Percentiles rank a stretch among this genome's conserved stretches.
phyloP scores from a whole-genome alignment of 2,113 vertebrate genomes.

The Plecotus auritus region DNA sequence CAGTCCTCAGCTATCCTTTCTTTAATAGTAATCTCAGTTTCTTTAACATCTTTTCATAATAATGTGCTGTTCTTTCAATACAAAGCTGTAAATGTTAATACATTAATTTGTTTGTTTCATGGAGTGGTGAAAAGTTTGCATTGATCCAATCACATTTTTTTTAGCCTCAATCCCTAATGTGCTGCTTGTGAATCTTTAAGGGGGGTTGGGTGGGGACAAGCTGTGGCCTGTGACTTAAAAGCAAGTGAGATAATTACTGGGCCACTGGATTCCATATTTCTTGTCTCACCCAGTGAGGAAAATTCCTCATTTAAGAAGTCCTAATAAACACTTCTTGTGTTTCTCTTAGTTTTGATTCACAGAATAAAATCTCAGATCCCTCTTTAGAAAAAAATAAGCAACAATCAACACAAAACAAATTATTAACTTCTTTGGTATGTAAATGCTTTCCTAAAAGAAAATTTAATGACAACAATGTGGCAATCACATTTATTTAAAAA shows the following conservation, averaged over 20 bases:
- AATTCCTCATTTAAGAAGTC: neutral
- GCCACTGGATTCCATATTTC: neutral
- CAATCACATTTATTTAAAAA: slow-evolving; percentile 10
- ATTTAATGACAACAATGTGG: slow-evolving; percentile 1
- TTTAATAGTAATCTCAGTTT: neutral
- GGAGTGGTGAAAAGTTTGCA: neutral
- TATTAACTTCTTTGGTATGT: neutral
- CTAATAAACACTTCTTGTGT: neutral
- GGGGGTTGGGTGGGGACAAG: neutral
- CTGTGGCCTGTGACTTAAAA: neutral
- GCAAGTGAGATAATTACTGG: neutral
- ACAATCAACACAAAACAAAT: neutral
- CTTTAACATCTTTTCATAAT: neutral
- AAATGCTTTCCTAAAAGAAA: neutral
- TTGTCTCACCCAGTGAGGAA: neutral
- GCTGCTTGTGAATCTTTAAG: neutral
- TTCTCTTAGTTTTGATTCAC: neutral
- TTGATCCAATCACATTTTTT: neutral
- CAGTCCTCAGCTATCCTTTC: neutral
- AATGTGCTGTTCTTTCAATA: neutral
- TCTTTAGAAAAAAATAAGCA: slow-evolving; percentile 14
- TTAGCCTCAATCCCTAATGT: neutral
- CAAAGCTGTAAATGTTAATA: neutral
- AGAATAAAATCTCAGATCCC: slow-evolving; percentile 13
- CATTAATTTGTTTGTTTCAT: neutral